Evolutionary conservation across 2,888 invertebrate genomes (phyloP).

Genomic region (Junonia oenone): DNA sequence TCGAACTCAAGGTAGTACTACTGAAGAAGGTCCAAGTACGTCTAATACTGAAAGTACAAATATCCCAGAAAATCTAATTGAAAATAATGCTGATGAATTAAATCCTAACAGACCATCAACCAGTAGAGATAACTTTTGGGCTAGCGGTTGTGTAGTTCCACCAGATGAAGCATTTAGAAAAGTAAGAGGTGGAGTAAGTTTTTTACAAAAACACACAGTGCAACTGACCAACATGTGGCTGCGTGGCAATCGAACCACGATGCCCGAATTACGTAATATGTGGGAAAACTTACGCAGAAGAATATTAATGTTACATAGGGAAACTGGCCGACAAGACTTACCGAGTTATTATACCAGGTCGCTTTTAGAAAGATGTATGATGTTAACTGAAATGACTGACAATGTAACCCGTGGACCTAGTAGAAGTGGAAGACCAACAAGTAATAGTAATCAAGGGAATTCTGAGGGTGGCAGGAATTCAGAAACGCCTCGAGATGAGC

Average conservation of each 20-base stretch:
- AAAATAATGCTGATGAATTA: constrained; percentile 29
- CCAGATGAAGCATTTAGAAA: constrained; percentile 62
- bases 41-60: constrained; percentile 30
- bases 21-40: constrained; percentile 34
- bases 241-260: constrained; percentile 57
- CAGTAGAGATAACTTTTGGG: constrained; percentile 55
- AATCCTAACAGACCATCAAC: constrained; percentile 53
- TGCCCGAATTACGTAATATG: constrained; percentile 81
- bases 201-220: constrained; percentile 59
- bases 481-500: constrained; percentile 29
- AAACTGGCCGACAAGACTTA: constrained; percentile 58
- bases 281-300: constrained; percentile 82
- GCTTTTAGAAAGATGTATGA: constrained; percentile 64
- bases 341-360: constrained; percentile 64
- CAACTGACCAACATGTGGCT: constrained; percentile 63
- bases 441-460: constrained; percentile 34
- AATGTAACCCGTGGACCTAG: constrained; percentile 40
- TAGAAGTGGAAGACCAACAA: constrained; percentile 36
- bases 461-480: constrained; percentile 35
- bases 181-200: constrained; percentile 57
- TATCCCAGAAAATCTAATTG: constrained; percentile 30
- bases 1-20: constrained; percentile 44
- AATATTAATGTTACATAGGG: constrained; percentile 74
- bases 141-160: constrained; percentile 44
- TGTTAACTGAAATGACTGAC: constrained; percentile 60